Evolutionary conservation across 1,140 invertebrate species (phyloP).

Genomic region (Teleogryllus occipitalis): DNA sequence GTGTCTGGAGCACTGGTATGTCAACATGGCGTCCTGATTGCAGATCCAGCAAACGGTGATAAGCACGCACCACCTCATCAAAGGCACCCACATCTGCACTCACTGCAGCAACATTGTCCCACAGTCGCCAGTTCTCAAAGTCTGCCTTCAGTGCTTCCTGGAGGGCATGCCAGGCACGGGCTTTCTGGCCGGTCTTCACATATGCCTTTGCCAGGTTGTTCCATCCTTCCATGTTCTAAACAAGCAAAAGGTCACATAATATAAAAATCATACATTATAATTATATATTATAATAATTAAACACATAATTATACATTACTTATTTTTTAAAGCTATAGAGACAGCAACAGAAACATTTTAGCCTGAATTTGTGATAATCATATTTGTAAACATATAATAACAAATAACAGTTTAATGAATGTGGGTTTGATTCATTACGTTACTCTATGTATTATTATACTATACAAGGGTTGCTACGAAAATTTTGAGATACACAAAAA

Average conservation of each 20-base stretch:
- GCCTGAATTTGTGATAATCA: no score
- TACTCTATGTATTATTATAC: no score
- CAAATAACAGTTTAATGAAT: no score
- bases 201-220: conserved; percentile 94
- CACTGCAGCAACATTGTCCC: conserved; percentile 89
- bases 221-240: conserved; percentile 88
- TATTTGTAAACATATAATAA: no score
- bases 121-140: conserved; percentile 93
- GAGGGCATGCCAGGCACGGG: conserved; percentile 69
- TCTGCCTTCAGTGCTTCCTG: conserved; percentile 88
- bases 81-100: conserved; percentile 67
- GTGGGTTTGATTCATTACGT: no score
- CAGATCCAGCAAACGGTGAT: conserved; percentile 73
- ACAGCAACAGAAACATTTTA: no score
- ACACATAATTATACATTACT: no score
- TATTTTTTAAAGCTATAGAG: no score
- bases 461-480: no score
- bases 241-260: not conserved
- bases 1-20: conserved; percentile 61
- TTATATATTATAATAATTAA: no score
- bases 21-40: conserved; percentile 69
- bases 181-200: conserved; percentile 77
- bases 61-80: conserved; percentile 68
- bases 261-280: no score
- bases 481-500: no score